These are phyloP conservation scores for Malacoraja senta DNA, from an alignment of 2,797 vertebrate species.

Conservation along the genomic window DNA sequence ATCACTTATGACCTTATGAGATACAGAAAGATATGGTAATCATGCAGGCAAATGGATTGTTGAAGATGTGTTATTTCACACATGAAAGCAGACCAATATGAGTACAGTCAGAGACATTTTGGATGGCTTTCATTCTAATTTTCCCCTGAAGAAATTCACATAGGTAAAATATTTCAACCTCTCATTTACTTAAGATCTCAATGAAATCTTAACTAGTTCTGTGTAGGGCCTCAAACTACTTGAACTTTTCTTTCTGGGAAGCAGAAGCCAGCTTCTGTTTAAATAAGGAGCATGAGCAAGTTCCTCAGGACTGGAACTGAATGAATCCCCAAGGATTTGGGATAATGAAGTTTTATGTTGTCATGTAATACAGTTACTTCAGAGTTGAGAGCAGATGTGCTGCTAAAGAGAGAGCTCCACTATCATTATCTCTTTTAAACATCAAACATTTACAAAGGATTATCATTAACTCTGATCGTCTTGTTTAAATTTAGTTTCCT, in stretches of 20 bases:
- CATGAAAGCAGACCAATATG: not conserved
- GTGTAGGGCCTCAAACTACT: too few species aligned
- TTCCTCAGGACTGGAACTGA: not conserved
- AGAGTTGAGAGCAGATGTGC: not conserved
- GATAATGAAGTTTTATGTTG: not conserved
- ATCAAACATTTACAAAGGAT: constrained; percentile 10
- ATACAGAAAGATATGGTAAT: too few species aligned
- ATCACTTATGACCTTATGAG: too few species aligned
- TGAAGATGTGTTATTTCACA: not conserved
- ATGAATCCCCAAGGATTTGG: not conserved
- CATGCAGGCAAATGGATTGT: too few species aligned
- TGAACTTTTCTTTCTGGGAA: not conserved
- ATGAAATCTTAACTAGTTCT: not conserved
- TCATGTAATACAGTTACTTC: not conserved
- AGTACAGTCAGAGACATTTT: not conserved
- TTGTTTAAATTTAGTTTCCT: not conserved
- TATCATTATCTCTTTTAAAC: constrained; percentile 29
- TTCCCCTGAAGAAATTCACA: not conserved
- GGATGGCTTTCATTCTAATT: not conserved
- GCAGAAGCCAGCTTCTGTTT: not conserved
- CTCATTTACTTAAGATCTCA: not conserved
- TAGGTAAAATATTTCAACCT: not conserved
- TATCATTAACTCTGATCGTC: not conserved
- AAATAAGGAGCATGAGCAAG: not conserved
- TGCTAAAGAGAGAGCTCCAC: not conserved